A percentile compares a stretch with the other conserved stretches of the same genome.
Conservation (phyloP, 2,113 vertebrate species). For the Brachypodius melanocephalos region DNA sequence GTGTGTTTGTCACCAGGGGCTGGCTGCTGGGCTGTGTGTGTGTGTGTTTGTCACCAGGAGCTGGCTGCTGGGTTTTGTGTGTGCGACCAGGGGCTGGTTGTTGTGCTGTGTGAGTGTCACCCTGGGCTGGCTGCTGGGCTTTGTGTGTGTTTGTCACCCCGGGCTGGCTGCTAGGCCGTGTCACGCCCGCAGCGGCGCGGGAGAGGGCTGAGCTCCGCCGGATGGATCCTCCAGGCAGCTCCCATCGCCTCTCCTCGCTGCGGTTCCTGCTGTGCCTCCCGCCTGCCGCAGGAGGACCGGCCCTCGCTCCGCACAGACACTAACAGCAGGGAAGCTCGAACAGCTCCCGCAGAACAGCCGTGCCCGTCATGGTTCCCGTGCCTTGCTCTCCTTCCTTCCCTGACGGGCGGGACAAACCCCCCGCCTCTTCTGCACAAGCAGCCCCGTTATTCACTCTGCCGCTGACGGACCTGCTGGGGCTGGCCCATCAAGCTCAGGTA, state of each 20-base stretch:
- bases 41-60: background rate
- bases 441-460: background rate
- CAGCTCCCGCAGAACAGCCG: background rate
- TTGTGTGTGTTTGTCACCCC: background rate
- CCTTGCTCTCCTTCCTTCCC: background rate
- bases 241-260: background rate
- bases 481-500: background rate
- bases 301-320: rapidly evolving
- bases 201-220: no score
- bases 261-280: background rate
- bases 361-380: background rate
- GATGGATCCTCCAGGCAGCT: rapidly evolving
- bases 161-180: rapidly evolving
- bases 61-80: rapidly evolving
- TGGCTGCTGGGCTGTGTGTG: background rate
- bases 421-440: background rate
- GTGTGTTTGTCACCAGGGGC: background rate
- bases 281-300: background rate
- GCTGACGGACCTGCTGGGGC: background rate
- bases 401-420: background rate
- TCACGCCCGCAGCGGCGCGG: background rate
- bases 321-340: background rate
- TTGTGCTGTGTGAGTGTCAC: background rate
- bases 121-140: background rate
- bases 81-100: no score